These are phyloP conservation scores for Oligia strigilis DNA, from an alignment of 2,888 invertebrate species.

Conservation along the genomic window DNA sequence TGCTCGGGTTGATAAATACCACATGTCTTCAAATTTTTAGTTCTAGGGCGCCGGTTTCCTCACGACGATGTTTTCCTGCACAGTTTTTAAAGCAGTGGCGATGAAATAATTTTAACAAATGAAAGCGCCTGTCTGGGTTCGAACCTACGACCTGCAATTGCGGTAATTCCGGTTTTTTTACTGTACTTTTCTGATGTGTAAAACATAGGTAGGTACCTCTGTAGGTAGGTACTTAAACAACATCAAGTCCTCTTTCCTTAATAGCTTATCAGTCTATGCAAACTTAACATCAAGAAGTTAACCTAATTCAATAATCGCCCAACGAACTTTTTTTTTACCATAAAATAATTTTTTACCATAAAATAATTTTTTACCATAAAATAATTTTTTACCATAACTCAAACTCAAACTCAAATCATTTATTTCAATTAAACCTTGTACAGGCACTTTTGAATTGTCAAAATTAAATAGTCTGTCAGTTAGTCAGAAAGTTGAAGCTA, in stretches of 20 bases:
- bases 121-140: fast-evolving
- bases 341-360: too few relatives aligned
- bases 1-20: background rate
- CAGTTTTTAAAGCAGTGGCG: background rate
- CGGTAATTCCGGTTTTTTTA: background rate
- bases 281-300: background rate
- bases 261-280: background rate
- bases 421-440: too few relatives aligned
- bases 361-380: too few relatives aligned
- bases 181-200: background rate
- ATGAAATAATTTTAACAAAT: background rate
- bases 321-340: background rate
- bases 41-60: background rate
- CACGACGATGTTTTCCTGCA: background rate
- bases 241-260: background rate
- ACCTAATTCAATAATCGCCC: background rate
- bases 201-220: background rate
- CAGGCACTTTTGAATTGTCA: too few relatives aligned
- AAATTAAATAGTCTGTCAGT: too few relatives aligned
- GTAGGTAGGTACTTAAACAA: background rate
- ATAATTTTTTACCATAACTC: too few relatives aligned
- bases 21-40: background rate
- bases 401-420: too few relatives aligned
- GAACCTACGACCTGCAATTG: background rate
- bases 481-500: too few relatives aligned